Evolutionary conservation across 2,113 vertebrate genomes (phyloP), one percentile per base, ranked within the genome.

Genomic region (Nycticorax nycticorax): DNA sequence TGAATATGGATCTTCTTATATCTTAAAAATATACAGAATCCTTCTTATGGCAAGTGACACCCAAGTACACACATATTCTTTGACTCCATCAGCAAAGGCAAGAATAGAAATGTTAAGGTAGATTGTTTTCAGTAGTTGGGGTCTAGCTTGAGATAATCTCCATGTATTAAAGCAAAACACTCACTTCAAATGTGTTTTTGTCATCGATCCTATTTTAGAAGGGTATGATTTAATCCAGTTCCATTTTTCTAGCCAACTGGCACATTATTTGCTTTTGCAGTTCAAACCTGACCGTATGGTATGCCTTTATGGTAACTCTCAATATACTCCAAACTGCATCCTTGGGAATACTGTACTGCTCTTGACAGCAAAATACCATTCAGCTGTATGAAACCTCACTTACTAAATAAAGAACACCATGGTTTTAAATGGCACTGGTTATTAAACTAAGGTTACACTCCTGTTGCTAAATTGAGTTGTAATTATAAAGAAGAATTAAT

Each of bases 401-500:
- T 89, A 41, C 92, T 96, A 93, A 91, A 91, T 79, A 93, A 91
- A 59, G 57, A 95, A 81, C 53, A 87, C 41, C 55, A 55, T 9
- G 28, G 52, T 83, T 95, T 94, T 88, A 94, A 92, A 83, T 79
- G 52, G 85, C 78, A 76, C 67, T 67, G 33, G 95, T 89, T 92
- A 94, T 90, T 96, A 92, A 92, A 84, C 71, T 60, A 90, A 92
- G 69, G 87, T 87, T 92, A 88, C 4, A 16, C 41, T 80, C 72
- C 68, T 48, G 56, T 45, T 92, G 64, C 64, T 95, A 89, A 96
- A 97, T 23, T 83, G 53, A 95, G 63, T 89, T 92, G 82, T 75
- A 95, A 97, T 88, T 95, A 95, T 77, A 88, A 88, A 93, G 88
- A 26, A 92, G 72, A 97, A 95, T 92, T 96, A 96, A 95, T 88